Conservation (phyloP, 2,113 vertebrate species). For the Zosterops borbonicus region DNA sequence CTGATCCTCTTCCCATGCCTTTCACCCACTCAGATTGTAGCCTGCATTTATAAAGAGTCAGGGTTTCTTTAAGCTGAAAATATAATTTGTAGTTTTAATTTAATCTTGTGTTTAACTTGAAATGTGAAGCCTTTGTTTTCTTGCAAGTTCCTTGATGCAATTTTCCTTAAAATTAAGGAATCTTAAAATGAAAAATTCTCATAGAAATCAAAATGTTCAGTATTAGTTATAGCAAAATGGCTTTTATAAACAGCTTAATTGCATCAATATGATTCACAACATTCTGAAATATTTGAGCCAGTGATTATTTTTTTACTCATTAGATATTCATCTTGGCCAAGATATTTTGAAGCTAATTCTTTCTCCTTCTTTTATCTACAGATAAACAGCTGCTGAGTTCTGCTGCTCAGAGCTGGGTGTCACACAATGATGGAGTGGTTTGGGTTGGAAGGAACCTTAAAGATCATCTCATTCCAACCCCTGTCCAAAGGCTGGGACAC, state of each 20-base stretch:
- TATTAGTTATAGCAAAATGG: not conserved
- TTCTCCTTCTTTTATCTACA: not conserved
- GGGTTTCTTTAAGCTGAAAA: not conserved
- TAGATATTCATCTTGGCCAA: not conserved
- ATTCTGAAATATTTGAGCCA: not conserved
- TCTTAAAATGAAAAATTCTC: not conserved
- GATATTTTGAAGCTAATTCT: not conserved
- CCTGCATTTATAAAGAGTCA: not conserved
- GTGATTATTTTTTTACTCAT: not conserved
- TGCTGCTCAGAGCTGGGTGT: not conserved
- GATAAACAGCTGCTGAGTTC: not conserved
- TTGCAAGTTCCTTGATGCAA: fast-evolving
- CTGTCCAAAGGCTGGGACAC: not conserved
- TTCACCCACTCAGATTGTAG: not conserved
- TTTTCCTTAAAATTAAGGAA: not conserved
- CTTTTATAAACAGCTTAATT: not conserved
- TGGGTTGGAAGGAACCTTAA: not conserved
- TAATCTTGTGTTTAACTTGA: not conserved
- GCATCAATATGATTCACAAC: not conserved
- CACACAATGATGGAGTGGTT: not conserved
- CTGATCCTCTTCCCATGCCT: not conserved
- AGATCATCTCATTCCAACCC: not conserved
- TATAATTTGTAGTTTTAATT: not conserved
- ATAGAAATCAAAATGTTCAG: not conserved
- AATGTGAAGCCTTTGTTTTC: not conserved